Conservation (phyloP, 2,888 invertebrate genomes). For the Acronicta leporina region DNA sequence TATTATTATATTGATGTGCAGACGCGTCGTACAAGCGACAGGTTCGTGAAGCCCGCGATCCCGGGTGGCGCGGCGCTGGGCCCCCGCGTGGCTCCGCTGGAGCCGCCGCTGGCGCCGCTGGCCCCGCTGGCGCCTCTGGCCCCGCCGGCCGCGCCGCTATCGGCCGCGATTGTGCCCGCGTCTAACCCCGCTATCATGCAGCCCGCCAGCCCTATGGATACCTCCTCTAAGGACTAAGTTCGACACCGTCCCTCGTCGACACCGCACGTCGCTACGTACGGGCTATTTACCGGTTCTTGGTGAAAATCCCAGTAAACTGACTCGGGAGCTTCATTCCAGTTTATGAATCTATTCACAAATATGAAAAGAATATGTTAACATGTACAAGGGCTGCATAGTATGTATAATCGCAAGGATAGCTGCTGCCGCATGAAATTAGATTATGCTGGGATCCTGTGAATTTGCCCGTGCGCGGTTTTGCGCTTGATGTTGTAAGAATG, state of each 20-base stretch:
- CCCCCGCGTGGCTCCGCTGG: slow-evolving; percentile 89
- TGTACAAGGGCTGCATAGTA: slow-evolving; percentile 14
- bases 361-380: slow-evolving; percentile 8
- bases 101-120: slow-evolving; percentile 62
- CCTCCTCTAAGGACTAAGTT: slow-evolving; percentile 90
- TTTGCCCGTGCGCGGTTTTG: slow-evolving; percentile 35
- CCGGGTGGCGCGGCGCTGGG: slow-evolving; percentile 87
- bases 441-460: slow-evolving; percentile 21
- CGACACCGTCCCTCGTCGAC: slow-evolving; percentile 21
- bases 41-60: slow-evolving; percentile 96
- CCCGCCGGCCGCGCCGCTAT: slow-evolving; percentile 61
- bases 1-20: slow-evolving; percentile 57
- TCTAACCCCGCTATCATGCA: slow-evolving; percentile 74
- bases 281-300: slow-evolving; percentile 8
- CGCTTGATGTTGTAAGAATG: slow-evolving; percentile 31
- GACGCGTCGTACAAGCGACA: slow-evolving; percentile 92
- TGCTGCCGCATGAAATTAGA: slow-evolving; percentile 29
- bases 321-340: slow-evolving; percentile 5
- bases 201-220: slow-evolving; percentile 94
- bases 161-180: slow-evolving; percentile 40
- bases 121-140: slow-evolving; percentile 40
- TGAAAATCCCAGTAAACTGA: slow-evolving; percentile 9
- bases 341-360: slow-evolving; percentile 32
- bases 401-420: slow-evolving; percentile 17
- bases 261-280: slow-evolving; percentile 20